A percentile compares a stretch with the other conserved stretches of the same genome.
phyloP scores from a whole-genome alignment of 2,797 vertebrate genomes.

The Synanceia verrucosa region DNA sequence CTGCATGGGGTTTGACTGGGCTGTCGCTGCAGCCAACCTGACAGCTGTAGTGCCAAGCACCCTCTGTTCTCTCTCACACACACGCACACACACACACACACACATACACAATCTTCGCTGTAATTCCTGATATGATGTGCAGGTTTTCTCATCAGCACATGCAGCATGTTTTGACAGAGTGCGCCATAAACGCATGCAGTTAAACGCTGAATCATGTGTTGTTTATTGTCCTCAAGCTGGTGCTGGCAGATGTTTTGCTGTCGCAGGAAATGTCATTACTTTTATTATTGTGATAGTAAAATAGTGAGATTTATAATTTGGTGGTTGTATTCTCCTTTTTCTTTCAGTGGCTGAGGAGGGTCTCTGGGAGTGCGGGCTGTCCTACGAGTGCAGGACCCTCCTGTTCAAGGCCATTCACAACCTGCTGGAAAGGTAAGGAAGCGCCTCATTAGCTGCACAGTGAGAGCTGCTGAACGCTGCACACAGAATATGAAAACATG shows the following conservation, averaged over 20 bases:
- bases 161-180: slow-evolving; percentile 53
- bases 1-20: slow-evolving; percentile 74
- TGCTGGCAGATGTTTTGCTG: slow-evolving; percentile 48
- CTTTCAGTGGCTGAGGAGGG: slow-evolving; percentile 94
- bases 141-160: slow-evolving; percentile 54
- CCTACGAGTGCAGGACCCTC: slow-evolving; percentile 96
- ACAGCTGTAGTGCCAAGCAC: slow-evolving; percentile 67
- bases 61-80: slow-evolving; percentile 3
- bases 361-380: slow-evolving; percentile 96
- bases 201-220: slow-evolving; percentile 37
- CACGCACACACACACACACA: slow-evolving; percentile 10
- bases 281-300: slow-evolving; percentile 10
- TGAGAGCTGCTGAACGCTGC: neutral
- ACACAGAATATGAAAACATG: slow-evolving; percentile 2
- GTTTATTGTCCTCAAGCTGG: slow-evolving; percentile 51
- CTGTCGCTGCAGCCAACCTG: slow-evolving; percentile 68
- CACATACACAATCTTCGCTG: slow-evolving; percentile 20
- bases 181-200: slow-evolving; percentile 42
- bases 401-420: slow-evolving; percentile 99
- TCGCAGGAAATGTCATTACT: slow-evolving; percentile 13
- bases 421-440: slow-evolving; percentile 93
- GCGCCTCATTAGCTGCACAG: slow-evolving; percentile 4
- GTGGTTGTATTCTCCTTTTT: slow-evolving; percentile 20
- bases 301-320: neutral
- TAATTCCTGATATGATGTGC: slow-evolving; percentile 45